These are phyloP conservation scores for Carcina quercana DNA, from an alignment of 2,888 invertebrate species.

Conservation along the genomic window DNA sequence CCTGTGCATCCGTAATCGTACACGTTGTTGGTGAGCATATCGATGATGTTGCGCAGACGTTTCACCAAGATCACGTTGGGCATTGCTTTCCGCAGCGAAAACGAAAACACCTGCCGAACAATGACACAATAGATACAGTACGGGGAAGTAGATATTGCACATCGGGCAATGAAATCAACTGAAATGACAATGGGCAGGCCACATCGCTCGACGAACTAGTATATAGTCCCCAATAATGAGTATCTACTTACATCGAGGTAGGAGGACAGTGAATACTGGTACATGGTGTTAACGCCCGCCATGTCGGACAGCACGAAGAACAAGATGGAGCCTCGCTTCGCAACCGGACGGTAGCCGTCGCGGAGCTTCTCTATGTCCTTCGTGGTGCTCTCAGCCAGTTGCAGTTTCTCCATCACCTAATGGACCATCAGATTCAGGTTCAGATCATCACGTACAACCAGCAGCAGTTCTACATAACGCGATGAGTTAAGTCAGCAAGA, in stretches of 20 bases:
- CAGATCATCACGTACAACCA: too few species aligned
- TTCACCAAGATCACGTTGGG: constrained; percentile 85
- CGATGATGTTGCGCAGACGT: constrained; percentile 87
- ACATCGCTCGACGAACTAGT: too few species aligned
- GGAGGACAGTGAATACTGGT: constrained; percentile 91
- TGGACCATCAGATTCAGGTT: background rate
- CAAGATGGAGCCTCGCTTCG: constrained; percentile 89
- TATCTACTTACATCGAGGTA: constrained; percentile 78
- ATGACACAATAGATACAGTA: too few species aligned
- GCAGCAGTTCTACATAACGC: too few species aligned
- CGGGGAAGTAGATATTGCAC: too few species aligned
- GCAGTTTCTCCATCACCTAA: constrained; percentile 83
- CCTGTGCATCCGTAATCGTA: constrained; percentile 94
- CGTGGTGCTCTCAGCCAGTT: constrained; percentile 83
- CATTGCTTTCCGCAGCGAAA: constrained; percentile 86
- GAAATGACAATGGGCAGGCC: too few species aligned
- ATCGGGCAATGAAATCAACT: too few species aligned
- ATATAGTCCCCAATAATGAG: too few species aligned
- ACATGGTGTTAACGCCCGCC: constrained; percentile 92
- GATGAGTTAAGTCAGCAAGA: too few species aligned
- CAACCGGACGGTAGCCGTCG: constrained; percentile 90
- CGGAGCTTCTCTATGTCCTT: constrained; percentile 87
- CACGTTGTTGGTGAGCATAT: constrained; percentile 88
- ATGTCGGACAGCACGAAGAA: constrained; percentile 94
- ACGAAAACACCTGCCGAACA: constrained; percentile 85